Evolutionary conservation across 1,140 invertebrate species (phyloP).

Genomic region (Nephila pilipes): DNA sequence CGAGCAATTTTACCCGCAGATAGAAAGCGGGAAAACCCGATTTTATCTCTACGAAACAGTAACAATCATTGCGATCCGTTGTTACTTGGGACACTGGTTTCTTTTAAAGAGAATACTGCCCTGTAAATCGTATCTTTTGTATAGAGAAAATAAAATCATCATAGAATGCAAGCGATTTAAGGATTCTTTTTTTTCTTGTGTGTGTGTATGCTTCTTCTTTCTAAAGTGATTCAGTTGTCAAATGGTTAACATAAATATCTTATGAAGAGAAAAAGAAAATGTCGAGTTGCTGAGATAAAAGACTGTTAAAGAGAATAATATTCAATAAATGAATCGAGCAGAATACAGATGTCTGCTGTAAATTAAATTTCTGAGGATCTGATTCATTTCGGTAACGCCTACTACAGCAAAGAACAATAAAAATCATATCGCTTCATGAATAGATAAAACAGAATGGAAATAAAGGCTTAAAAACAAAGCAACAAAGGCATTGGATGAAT

Average conservation of each 20-base stretch:
- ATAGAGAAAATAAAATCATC: not conserved
- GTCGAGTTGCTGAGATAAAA: not conserved
- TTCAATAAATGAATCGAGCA: not conserved
- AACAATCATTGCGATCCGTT: not conserved
- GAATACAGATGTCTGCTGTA: constrained; percentile 7
- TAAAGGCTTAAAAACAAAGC: not conserved
- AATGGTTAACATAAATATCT: not conserved
- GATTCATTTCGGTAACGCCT: not conserved
- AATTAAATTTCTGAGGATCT: not conserved
- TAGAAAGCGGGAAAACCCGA: not conserved
- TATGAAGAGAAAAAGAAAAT: not conserved
- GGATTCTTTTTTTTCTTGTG: not conserved
- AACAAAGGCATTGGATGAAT: not conserved
- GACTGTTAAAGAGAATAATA: not conserved
- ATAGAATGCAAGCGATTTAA: not conserved
- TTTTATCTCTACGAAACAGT: not conserved
- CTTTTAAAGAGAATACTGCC: not conserved
- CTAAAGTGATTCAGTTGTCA: not conserved
- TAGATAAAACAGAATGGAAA: not conserved
- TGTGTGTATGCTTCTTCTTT: not conserved
- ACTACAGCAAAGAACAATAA: not conserved
- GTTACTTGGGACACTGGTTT: not conserved
- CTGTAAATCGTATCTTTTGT: not conserved
- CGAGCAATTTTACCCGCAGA: not conserved
- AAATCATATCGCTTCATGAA: not conserved